A percentile compares a stretch with the other conserved stretches of the same genome.
These are phyloP conservation scores for Drosophila orena DNA, from an alignment of 1,140 invertebrate species.

Conservation along the genomic window DNA sequence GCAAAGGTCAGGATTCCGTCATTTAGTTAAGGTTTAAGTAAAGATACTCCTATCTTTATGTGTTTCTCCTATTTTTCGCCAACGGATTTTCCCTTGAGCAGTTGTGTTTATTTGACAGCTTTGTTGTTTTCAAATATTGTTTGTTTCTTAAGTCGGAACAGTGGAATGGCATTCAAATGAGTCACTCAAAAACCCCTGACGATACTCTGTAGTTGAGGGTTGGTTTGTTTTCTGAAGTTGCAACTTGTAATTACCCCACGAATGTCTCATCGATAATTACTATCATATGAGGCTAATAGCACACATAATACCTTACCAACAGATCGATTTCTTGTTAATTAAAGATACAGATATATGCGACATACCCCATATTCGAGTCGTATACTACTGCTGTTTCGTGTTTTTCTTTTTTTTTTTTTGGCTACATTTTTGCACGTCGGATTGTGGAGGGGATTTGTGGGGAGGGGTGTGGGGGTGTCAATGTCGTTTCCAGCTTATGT, in stretches of 20 bases:
- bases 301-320: neutral
- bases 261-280: conserved; percentile 4
- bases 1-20: conserved; percentile 28
- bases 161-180: conserved; percentile 40
- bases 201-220: conserved; percentile 9
- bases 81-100: conserved; percentile 14
- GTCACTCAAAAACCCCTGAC: conserved; percentile 17
- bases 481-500: conserved; percentile 45
- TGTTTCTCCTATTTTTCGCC: too few species aligned
- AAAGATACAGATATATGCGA: neutral
- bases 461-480: conserved; percentile 1
- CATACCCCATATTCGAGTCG: too few species aligned
- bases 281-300: neutral
- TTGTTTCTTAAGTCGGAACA: conserved; percentile 12
- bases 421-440: conserved; percentile 26
- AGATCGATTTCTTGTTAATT: neutral
- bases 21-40: conserved; percentile 1
- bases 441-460: conserved; percentile 5
- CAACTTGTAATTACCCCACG: neutral
- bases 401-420: conserved; percentile 21
- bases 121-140: conserved; percentile 18
- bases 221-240: neutral
- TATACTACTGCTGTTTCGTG: neutral
- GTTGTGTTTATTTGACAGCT: conserved; percentile 25
- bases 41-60: conserved; percentile 6